Base-by-base conservation (phyloP, 2,888 invertebrate genomes). In the Papilio demoleus region DNA sequence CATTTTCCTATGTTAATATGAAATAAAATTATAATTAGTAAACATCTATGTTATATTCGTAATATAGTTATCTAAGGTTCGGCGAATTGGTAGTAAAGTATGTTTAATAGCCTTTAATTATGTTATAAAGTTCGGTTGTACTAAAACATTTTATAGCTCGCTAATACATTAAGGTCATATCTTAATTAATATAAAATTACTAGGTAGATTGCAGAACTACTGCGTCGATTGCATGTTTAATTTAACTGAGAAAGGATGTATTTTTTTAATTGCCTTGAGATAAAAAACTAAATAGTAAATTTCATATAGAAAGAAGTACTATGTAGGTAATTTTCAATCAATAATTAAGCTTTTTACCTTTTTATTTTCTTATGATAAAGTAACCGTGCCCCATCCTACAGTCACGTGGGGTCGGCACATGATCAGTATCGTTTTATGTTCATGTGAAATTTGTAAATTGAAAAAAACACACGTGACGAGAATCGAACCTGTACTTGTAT, bases 121-220 rank as follows among this genome's bases (percentile, higher is more conserved):
- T 63, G 50, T 63, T 63, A 47, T 60, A 66, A 50, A 59, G 47
- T 47, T 66, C 36, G 12, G 47, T 47, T 60, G 50, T 60, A 66
- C 47, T 66, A 60, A 66, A 53, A 50, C 59, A 60, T 66, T 66
- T 66, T 66, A 66, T 66, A 34, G 60, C 60, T 60, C 60, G 59
- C 66, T 50, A 47, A 66, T 59, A 63, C 50, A 66, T 66, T 60
- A 60, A 59, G 60, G 66, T 50, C 66, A 47, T 36, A 40, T 60
- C 66, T 60, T 47, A 60, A 66, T 66, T 66, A 66, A 60, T 60
- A 66, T 60, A 47, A 47, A 66, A 60, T 66, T 60, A 60, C 47
- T 19, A 17, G 47, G 59, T 66, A 38, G 60, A 50, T 47, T 66
- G 24, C 27, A 59, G 34, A 66, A 47, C 50, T 24, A 24, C 40